A percentile compares a stretch with the other conserved stretches of the same genome.
These are phyloP conservation scores for Andrena camellia DNA, from an alignment of 2,888 invertebrate genomes.

Conservation along the genomic window DNA sequence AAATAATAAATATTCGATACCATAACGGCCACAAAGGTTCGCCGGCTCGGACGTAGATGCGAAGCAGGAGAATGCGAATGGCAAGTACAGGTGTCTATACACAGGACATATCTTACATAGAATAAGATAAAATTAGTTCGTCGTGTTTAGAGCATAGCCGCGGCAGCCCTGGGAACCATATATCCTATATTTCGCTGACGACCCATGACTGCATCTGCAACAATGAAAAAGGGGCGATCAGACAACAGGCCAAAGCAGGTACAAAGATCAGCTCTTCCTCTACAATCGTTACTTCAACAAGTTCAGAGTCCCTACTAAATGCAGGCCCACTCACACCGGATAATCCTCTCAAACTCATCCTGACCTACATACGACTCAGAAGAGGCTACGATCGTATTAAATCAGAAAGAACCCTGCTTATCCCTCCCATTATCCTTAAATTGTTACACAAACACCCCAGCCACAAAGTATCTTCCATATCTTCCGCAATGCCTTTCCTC, in stretches of 20 bases:
- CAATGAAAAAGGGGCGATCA: constrained; percentile 18
- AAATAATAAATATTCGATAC: constrained; percentile 70
- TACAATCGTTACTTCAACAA: neutral
- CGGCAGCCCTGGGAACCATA: constrained; percentile 58
- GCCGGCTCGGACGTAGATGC: constrained; percentile 71
- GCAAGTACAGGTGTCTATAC: constrained; percentile 77
- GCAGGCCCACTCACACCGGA: too few species aligned
- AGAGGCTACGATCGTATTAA: neutral
- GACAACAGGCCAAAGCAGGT: neutral
- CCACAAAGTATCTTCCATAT: constrained; percentile 1
- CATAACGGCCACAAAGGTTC: constrained; percentile 66
- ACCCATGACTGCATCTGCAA: constrained; percentile 70
- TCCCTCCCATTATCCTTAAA: neutral
- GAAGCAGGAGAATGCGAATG: constrained; percentile 72
- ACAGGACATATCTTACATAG: constrained; percentile 81
- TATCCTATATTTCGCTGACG: constrained; percentile 69
- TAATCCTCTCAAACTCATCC: neutral
- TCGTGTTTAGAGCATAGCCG: constrained; percentile 71
- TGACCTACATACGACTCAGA: neutral
- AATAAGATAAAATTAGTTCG: constrained; percentile 77
- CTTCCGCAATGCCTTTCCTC: neutral
- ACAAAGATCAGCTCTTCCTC: too few species aligned
- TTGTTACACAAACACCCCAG: neutral
- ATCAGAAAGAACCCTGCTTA: constrained; percentile 17
- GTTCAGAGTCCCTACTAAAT: too few species aligned